These are phyloP conservation scores for Caenorhabditis wallacei DNA, from an alignment of 2,888 invertebrate species.

Conservation along the genomic window DNA sequence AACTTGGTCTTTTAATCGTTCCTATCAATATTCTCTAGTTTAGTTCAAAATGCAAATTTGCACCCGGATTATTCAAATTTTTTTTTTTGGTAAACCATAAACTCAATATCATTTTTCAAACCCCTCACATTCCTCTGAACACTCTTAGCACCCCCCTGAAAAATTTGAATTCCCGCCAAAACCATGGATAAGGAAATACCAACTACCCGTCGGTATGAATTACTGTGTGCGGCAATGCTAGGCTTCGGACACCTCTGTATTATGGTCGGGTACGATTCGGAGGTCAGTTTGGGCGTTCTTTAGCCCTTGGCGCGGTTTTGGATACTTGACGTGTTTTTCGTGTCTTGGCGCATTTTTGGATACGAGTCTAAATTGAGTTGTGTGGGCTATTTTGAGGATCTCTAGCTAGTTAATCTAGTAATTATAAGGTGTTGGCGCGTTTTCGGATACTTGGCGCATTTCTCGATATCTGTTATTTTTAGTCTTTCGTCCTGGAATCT, in stretches of 20 bases:
- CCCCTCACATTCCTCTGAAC: too few relatives aligned
- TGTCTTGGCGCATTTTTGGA: not conserved
- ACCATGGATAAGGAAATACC: not conserved
- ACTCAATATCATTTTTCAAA: not conserved
- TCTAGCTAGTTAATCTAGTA: not conserved
- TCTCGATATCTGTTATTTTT: not conserved
- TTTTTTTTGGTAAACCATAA: not conserved
- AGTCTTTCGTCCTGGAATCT: constrained; percentile 71
- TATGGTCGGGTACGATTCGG: constrained; percentile 67
- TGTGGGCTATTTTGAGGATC: not conserved
- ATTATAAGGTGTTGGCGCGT: not conserved
- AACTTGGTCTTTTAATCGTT: not conserved
- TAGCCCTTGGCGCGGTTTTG: not conserved
- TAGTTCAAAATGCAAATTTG: too few relatives aligned
- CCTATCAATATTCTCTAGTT: not conserved
- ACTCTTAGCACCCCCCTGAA: too few relatives aligned
- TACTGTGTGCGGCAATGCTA: constrained; percentile 66
- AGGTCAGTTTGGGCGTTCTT: not conserved
- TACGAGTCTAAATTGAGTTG: not conserved
- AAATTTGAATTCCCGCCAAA: not conserved
- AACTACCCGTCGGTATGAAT: constrained; percentile 37
- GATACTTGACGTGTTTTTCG: not conserved
- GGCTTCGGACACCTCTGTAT: constrained; percentile 72
- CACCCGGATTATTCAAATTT: too few relatives aligned
- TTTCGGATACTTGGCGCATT: not conserved